Conservation (phyloP, 30 jellyfish, hydroid and myxozoan species). For the Cassiopea xamachana region DNA sequence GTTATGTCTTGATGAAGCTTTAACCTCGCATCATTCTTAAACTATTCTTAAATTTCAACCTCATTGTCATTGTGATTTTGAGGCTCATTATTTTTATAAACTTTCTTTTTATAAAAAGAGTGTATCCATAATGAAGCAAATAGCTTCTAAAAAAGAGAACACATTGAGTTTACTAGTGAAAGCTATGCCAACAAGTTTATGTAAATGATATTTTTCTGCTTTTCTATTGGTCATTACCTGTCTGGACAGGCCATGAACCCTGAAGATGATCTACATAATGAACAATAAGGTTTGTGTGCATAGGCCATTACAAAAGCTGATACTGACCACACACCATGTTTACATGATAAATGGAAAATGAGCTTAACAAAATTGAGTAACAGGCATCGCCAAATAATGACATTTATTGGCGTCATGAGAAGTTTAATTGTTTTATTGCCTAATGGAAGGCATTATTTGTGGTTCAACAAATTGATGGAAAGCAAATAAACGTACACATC, state of each 20-base stretch:
- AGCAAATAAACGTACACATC: not conserved
- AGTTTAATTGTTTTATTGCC: not conserved
- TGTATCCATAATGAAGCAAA: too few species aligned
- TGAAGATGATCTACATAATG: not conserved
- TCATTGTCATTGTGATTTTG: too few species aligned
- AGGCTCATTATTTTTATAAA: too few species aligned
- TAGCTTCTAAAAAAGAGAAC: too few species aligned
- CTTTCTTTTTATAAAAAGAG: too few species aligned
- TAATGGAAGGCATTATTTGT: not conserved
- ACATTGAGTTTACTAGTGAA: too few species aligned
- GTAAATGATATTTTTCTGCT: not conserved
- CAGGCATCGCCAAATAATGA: slow-evolving; percentile 12
- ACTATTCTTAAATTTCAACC: too few species aligned
- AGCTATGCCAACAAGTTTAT: too few species aligned
- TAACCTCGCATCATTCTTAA: too few species aligned
- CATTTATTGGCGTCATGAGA: slow-evolving; percentile 13
- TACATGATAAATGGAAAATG: slow-evolving; percentile 8
- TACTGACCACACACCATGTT: slow-evolving; percentile 6
- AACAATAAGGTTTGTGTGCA: not conserved
- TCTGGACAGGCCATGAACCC: not conserved
- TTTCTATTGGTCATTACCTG: not conserved
- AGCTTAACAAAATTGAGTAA: not conserved
- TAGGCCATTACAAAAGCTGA: not conserved
- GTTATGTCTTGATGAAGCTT: too few species aligned
- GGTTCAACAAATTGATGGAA: not conserved